Evolutionary conservation across 2,113 vertebrate species (phyloP).

Genomic region (Malurus cyaneus): DNA sequence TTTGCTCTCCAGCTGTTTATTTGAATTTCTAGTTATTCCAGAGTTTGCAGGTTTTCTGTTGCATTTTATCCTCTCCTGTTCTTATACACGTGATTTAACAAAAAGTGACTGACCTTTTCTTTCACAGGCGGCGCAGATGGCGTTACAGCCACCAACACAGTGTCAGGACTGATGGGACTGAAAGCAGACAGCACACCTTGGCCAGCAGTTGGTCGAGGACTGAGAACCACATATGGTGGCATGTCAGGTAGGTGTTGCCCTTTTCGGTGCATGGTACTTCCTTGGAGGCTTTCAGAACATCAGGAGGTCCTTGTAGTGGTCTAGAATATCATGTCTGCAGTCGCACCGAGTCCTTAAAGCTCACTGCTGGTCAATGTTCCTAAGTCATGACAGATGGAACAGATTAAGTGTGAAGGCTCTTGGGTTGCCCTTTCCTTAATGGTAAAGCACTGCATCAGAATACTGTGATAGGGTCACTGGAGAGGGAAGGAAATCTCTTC

Average conservation of each 20-base stretch:
- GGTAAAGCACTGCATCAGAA: slow-evolving; percentile 36
- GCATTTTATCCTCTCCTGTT: neutral
- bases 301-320: slow-evolving; percentile 44
- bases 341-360: slow-evolving; percentile 39
- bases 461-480: slow-evolving; percentile 31
- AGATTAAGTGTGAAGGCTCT: slow-evolving; percentile 74
- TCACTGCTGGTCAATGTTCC: slow-evolving; percentile 69
- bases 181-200: slow-evolving; percentile 85
- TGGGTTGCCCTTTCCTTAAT: slow-evolving; percentile 72
- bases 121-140: slow-evolving; percentile 87
- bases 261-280: slow-evolving; percentile 60
- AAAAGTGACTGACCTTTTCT: neutral
- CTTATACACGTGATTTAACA: neutral
- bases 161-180: slow-evolving; percentile 91
- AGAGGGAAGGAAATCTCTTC: slow-evolving; percentile 48
- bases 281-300: slow-evolving; percentile 58
- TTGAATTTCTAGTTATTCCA: neutral
- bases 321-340: slow-evolving; percentile 47
- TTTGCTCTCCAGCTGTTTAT: neutral
- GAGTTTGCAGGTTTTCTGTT: neutral
- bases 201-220: slow-evolving; percentile 82
- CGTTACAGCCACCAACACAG: slow-evolving; percentile 93
- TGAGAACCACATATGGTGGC: slow-evolving; percentile 85
- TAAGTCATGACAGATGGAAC: slow-evolving; percentile 78
- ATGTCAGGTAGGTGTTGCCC: slow-evolving; percentile 84